Percentiles rank a stretch among this genome's conserved stretches.
phyloP scores from a whole-genome alignment of 2,797 vertebrate genomes.

The Sebastes vulpes region DNA sequence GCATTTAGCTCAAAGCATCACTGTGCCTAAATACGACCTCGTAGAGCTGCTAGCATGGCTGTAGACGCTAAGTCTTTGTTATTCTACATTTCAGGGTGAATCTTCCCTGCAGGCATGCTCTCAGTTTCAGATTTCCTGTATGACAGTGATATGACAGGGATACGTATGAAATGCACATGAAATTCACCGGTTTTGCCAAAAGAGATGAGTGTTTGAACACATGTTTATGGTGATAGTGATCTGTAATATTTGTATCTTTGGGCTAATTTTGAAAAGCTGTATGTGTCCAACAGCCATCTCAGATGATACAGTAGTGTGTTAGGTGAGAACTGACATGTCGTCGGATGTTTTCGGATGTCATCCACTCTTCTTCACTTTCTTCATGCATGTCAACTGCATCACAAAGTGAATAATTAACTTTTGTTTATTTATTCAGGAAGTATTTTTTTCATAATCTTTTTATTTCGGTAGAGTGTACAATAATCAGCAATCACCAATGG shows the following conservation, averaged over 20 bases:
- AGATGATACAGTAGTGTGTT: background rate
- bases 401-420: background rate
- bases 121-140: slow-evolving; percentile 16
- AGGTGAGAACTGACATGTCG: background rate
- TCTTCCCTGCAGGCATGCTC: slow-evolving; percentile 10
- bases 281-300: background rate
- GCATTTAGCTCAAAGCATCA: background rate
- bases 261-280: background rate
- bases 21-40: background rate
- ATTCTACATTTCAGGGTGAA: background rate
- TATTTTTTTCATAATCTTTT: no score
- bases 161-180: slow-evolving; percentile 6
- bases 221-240: background rate
- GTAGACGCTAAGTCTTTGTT: background rate
- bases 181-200: background rate
- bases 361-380: background rate
- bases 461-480: no score
- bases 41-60: background rate
- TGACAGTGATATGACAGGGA: slow-evolving; percentile 12
- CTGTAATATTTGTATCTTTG: slow-evolving; percentile 4
- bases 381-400: background rate
- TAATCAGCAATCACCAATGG: no score
- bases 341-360: background rate
- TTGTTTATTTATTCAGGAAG: background rate
- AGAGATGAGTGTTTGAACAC: slow-evolving; percentile 1